Conservation (phyloP, 2,888 invertebrate genomes). For the Drosophila leonis region DNA sequence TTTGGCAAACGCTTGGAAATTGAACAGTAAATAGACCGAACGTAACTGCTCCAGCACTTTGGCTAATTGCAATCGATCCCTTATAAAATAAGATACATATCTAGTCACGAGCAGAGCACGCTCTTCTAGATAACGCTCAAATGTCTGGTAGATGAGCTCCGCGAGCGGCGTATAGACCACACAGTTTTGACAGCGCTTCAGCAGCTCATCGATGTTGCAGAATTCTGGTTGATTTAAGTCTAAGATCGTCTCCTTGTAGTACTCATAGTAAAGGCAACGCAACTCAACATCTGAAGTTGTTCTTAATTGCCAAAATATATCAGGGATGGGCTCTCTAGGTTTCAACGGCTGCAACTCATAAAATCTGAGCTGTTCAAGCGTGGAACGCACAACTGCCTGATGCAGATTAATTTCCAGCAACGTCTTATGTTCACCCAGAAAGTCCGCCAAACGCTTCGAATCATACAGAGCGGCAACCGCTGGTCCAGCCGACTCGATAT, state of each 20-base stretch:
- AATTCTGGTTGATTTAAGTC: conserved; percentile 6
- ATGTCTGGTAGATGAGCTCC: conserved; percentile 25
- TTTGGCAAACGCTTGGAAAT: background rate
- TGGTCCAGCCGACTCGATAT: conserved; percentile 17
- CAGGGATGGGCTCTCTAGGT: background rate
- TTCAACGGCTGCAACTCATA: background rate
- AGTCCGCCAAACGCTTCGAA: conserved; percentile 17
- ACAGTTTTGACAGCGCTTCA: conserved; percentile 24
- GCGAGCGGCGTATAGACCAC: conserved; percentile 23
- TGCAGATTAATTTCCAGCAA: conserved; percentile 16
- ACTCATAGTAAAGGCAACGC: conserved; percentile 35
- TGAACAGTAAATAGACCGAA: conserved; percentile 15
- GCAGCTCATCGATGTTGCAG: conserved; percentile 32
- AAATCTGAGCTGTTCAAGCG: conserved; percentile 17
- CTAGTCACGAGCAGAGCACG: conserved; percentile 21
- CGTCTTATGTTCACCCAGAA: conserved; percentile 12
- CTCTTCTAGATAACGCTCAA: conserved; percentile 18
- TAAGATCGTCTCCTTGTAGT: conserved; percentile 32
- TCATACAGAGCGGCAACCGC: conserved; percentile 32
- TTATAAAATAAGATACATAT: conserved; percentile 26
- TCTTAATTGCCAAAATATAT: conserved; percentile 41
- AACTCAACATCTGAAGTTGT: conserved; percentile 1
- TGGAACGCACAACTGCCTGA: conserved; percentile 5
- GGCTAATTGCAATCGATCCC: conserved; percentile 8
- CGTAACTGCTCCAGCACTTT: conserved; percentile 11